phyloP scores from a whole-genome alignment of 2,888 invertebrate genomes.

The Hetaerina titia region DNA sequence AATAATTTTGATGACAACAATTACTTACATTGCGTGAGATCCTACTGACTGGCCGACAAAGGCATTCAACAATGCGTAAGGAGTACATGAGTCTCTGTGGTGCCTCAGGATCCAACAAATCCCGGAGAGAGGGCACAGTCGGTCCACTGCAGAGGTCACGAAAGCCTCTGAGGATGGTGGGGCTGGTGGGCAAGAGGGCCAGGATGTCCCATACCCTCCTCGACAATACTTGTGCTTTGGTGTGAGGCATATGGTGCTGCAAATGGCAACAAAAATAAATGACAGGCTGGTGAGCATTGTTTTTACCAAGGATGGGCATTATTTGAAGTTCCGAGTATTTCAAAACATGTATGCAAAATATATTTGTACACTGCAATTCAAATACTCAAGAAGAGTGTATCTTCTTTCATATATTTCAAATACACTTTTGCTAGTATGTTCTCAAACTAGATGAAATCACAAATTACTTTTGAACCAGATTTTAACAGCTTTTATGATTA shows the following conservation, averaged over 20 bases:
- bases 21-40: slow-evolving; percentile 13
- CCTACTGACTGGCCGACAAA: slow-evolving; percentile 77
- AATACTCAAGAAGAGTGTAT: no score
- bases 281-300: background rate
- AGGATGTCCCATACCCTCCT: slow-evolving; percentile 96
- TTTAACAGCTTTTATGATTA: no score
- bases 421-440: no score
- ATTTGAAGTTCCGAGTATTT: background rate
- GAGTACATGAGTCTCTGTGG: slow-evolving; percentile 98
- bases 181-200: slow-evolving; percentile 94
- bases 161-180: slow-evolving; percentile 90
- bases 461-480: no score
- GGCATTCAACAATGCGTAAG: slow-evolving; percentile 91
- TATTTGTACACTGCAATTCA: background rate
- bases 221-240: slow-evolving; percentile 93
- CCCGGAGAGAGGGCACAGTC: slow-evolving; percentile 82
- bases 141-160: slow-evolving; percentile 81
- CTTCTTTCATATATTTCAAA: no score
- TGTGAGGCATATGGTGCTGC: slow-evolving; percentile 86
- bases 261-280: slow-evolving; percentile 70
- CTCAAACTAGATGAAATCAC: no score
- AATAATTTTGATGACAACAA: background rate
- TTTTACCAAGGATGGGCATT: background rate
- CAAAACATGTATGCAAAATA: slow-evolving; percentile 70
- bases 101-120: slow-evolving; percentile 91